Conservation (phyloP, 1,140 invertebrate genomes). For the Medauroidea extradentata region DNA sequence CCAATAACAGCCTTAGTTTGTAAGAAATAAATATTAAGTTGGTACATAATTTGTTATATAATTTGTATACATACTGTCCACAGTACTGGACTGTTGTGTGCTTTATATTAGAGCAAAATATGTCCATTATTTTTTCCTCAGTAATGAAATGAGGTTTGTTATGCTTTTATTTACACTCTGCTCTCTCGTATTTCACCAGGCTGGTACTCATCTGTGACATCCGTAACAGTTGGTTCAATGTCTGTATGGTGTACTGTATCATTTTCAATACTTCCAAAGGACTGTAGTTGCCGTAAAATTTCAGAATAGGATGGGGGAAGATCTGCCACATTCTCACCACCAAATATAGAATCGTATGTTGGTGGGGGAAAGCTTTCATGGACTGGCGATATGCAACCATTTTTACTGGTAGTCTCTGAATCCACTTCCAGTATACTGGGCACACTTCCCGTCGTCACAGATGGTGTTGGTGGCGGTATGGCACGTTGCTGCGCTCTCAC, state of each 20-base stretch:
- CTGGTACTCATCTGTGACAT: slow-evolving; percentile 8
- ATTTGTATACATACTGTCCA: too few relatives aligned
- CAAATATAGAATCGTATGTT: slow-evolving; percentile 46
- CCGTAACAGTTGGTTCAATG: not conserved
- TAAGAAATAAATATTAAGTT: too few relatives aligned
- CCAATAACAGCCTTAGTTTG: too few relatives aligned
- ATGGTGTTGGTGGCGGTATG: not conserved
- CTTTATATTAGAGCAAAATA: too few relatives aligned
- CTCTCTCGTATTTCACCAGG: slow-evolving; percentile 44
- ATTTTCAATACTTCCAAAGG: not conserved
- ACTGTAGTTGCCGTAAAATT: slow-evolving; percentile 41
- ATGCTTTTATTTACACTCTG: slow-evolving; percentile 40
- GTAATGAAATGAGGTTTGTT: too few relatives aligned
- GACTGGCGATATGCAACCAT: slow-evolving; percentile 33
- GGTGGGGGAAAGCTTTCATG: slow-evolving; percentile 35
- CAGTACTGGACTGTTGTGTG: too few relatives aligned
- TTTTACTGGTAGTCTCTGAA: slow-evolving; percentile 42
- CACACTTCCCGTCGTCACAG: slow-evolving; percentile 28
- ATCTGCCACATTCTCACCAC: slow-evolving; percentile 37
- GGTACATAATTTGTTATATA: too few relatives aligned
- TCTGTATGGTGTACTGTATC: not conserved
- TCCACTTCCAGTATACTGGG: slow-evolving; percentile 43
- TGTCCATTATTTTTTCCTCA: too few relatives aligned
- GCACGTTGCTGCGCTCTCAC: slow-evolving; percentile 42
- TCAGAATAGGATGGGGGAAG: slow-evolving; percentile 45